Evolutionary conservation across 1,140 invertebrate genomes (phyloP).

Genomic region (Meloidogyne chitwoodi): DNA sequence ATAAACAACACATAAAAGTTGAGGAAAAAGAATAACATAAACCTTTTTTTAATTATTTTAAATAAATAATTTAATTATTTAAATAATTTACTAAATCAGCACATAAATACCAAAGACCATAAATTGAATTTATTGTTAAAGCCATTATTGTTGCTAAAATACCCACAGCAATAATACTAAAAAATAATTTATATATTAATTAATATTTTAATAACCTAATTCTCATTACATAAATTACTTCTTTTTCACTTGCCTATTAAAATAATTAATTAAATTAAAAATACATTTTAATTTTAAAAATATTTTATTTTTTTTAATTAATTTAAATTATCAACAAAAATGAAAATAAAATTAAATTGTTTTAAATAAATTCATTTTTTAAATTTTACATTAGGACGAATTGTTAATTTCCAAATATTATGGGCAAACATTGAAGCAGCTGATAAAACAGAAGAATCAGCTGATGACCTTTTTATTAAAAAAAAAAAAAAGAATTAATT

Average conservation of each 20-base stretch:
- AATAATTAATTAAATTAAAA: neutral
- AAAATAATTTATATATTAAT: neutral
- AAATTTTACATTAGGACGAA: slow-evolving; percentile 76
- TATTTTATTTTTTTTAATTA: neutral
- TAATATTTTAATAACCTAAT: slow-evolving; percentile 64
- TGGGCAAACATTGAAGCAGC: slow-evolving; percentile 96
- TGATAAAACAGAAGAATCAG: slow-evolving; percentile 90
- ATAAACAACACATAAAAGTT: slow-evolving; percentile 93
- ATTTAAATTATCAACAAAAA: neutral
- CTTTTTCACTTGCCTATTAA: slow-evolving; percentile 79
- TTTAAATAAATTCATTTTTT: neutral
- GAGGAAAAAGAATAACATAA: slow-evolving; percentile 94
- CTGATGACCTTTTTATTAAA: slow-evolving; percentile 85
- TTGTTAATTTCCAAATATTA: slow-evolving; percentile 93
- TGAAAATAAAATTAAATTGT: slow-evolving; percentile 12
- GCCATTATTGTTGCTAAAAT: slow-evolving; percentile 85
- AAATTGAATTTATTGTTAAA: slow-evolving; percentile 89
- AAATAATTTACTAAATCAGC: slow-evolving; percentile 74
- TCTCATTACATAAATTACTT: slow-evolving; percentile 97
- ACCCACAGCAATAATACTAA: slow-evolving; percentile 83
- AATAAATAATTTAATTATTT: slow-evolving; percentile 2
- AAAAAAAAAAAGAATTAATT: slow-evolving; percentile 78
- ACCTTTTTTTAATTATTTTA: slow-evolving; percentile 73
- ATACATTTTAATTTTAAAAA: neutral
- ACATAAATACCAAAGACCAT: slow-evolving; percentile 92